These are phyloP conservation scores for Microplitis demolitor DNA, from an alignment of 1,140 invertebrate genomes.

Conservation along the genomic window DNA sequence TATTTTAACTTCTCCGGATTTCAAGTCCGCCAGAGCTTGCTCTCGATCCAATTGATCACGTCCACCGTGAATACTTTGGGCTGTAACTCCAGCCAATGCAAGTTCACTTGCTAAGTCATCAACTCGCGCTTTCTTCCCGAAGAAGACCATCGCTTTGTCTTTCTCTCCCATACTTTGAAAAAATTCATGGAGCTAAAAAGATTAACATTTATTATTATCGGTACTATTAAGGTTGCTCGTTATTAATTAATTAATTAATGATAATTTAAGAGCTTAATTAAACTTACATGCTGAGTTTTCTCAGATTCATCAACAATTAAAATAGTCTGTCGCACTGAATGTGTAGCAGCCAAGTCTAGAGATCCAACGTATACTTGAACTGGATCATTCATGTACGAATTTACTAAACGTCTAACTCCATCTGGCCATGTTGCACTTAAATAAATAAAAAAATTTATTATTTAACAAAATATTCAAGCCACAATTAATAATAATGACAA, in stretches of 20 bases:
- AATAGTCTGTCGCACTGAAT: slow-evolving; percentile 80
- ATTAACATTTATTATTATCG: not conserved
- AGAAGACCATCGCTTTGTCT: slow-evolving; percentile 89
- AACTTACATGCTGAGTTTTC: slow-evolving; percentile 66
- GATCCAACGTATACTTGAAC: slow-evolving; percentile 88
- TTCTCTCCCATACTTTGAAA: slow-evolving; percentile 67
- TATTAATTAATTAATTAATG: slow-evolving; percentile 4
- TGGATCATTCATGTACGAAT: slow-evolving; percentile 85
- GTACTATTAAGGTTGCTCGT: not conserved
- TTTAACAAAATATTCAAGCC: not conserved
- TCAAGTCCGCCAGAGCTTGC: slow-evolving; percentile 81
- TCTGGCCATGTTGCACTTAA: slow-evolving; percentile 86
- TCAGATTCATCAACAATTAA: slow-evolving; percentile 75
- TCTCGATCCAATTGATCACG: slow-evolving; percentile 86
- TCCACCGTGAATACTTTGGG: slow-evolving; percentile 87
- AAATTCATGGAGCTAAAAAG: slow-evolving; percentile 65
- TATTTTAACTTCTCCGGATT: slow-evolving; percentile 74
- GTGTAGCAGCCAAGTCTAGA: slow-evolving; percentile 82
- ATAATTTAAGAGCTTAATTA: slow-evolving; percentile 11
- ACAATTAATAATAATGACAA: not conserved
- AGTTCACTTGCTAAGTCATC: slow-evolving; percentile 83
- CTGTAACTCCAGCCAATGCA: slow-evolving; percentile 68
- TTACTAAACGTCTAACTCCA: slow-evolving; percentile 79
- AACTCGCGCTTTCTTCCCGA: slow-evolving; percentile 80
- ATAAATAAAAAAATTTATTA: slow-evolving; percentile 23